Conservation (phyloP, 2,113 vertebrate genomes). For the Elephas maximus region DNA sequence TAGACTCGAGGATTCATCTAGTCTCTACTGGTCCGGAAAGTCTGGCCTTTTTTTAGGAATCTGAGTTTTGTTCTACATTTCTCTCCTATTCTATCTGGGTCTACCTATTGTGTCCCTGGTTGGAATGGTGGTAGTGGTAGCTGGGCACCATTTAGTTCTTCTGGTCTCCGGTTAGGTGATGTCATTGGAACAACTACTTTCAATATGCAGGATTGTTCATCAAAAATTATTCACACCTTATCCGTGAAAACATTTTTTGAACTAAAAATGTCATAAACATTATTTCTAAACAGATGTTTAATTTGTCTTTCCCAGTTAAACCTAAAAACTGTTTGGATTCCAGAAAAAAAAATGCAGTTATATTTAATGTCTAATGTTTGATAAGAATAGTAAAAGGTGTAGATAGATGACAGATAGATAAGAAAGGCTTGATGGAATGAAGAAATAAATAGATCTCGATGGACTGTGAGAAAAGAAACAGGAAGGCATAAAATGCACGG, state of each 20-base stretch:
- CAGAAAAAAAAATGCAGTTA: neutral
- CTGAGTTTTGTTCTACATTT: too few species aligned
- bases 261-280: neutral
- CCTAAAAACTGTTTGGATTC: neutral
- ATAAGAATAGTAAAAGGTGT: neutral
- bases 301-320: neutral
- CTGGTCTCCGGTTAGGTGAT: too few species aligned
- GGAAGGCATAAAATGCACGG: rapidly evolving
- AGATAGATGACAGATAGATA: neutral
- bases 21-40: too few species aligned
- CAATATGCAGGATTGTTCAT: neutral
- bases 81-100: too few species aligned
- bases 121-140: too few species aligned
- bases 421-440: neutral
- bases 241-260: neutral
- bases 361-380: neutral
- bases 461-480: neutral
- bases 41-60: too few species aligned
- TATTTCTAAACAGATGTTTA: neutral
- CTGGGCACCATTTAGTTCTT: too few species aligned
- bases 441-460: neutral
- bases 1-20: too few species aligned
- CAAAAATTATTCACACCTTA: neutral
- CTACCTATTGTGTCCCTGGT: too few species aligned
- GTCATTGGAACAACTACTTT: neutral